Percentiles rank a stretch among this genome's conserved stretches.
Evolutionary conservation across 2,797 vertebrate species (phyloP).

Genomic region (Ispidina picta): DNA sequence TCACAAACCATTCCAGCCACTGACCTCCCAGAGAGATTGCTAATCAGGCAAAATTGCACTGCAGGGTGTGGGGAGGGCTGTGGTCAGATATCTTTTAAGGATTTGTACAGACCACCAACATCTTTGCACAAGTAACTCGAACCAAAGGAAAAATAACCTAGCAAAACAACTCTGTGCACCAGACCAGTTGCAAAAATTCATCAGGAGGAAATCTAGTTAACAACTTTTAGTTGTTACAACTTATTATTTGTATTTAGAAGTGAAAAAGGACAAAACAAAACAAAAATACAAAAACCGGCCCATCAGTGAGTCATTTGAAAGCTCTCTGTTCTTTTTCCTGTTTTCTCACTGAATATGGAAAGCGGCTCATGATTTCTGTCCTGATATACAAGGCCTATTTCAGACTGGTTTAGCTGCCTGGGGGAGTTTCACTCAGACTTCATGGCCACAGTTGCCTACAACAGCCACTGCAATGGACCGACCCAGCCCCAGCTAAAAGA

Average conservation of each 20-base stretch:
- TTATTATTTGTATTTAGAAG: constrained; percentile 43
- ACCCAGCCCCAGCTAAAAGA: not conserved
- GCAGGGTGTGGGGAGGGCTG: not conserved
- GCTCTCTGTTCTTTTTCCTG: constrained; percentile 57
- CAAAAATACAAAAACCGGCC: not conserved
- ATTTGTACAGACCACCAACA: constrained; percentile 34
- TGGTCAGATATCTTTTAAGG: not conserved
- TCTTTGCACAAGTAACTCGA: constrained; percentile 37
- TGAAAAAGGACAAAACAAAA: not conserved
- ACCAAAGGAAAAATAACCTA: constrained; percentile 26
- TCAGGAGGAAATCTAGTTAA: not conserved
- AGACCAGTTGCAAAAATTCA: not conserved
- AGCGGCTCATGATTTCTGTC: not conserved
- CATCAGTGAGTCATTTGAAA: not conserved
- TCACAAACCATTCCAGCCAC: not conserved
- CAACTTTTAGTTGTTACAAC: not conserved
- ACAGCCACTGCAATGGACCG: not conserved
- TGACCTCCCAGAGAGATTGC: constrained; percentile 20
- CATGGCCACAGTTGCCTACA: not conserved
- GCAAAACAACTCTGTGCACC: not conserved
- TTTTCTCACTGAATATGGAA: constrained; percentile 56
- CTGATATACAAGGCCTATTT: constrained; percentile 11
- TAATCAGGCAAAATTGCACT: constrained; percentile 3
- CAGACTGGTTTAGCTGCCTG: constrained; percentile 14
- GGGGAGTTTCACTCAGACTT: constrained; percentile 20